These are phyloP conservation scores for Elachura formosa DNA, from an alignment of 2,113 vertebrate species.

Conservation along the genomic window DNA sequence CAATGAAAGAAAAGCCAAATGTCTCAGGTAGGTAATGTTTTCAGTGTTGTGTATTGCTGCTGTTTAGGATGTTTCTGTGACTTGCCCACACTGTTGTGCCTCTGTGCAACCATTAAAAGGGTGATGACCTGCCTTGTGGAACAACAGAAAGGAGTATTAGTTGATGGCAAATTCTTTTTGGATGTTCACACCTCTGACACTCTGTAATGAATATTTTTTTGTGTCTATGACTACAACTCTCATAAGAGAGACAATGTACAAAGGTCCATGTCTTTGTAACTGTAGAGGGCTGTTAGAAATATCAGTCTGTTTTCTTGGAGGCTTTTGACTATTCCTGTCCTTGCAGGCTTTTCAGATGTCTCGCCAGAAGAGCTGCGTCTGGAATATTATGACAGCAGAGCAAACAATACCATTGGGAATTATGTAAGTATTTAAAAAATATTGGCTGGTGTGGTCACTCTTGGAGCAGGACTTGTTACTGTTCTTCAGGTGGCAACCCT, in stretches of 20 bases:
- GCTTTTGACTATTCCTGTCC: constrained; percentile 36
- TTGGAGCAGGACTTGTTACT: not conserved
- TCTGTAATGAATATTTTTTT: not conserved
- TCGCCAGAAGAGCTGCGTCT: constrained; percentile 89
- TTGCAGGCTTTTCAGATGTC: constrained; percentile 85
- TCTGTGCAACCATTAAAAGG: not conserved
- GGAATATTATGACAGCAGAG: constrained; percentile 82
- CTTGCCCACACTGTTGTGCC: not conserved
- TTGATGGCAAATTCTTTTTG: not conserved
- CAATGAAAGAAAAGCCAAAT: constrained; percentile 62
- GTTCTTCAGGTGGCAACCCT: not conserved
- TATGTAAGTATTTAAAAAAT: constrained; percentile 78
- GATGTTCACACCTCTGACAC: not conserved
- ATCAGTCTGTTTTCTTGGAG: not conserved
- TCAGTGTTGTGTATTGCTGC: not conserved
- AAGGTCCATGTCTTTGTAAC: not conserved
- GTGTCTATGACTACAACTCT: not conserved
- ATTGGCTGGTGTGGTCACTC: not conserved
- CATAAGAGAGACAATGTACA: not conserved
- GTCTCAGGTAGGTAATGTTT: constrained; percentile 78
- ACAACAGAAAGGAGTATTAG: not conserved
- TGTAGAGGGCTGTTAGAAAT: not conserved
- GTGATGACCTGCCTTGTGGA: not conserved
- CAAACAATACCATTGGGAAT: constrained; percentile 75
- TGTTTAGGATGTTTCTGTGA: not conserved